Evolutionary conservation across 2,113 vertebrate species (phyloP), one percentile per base, ranked within the genome.

Genomic region (Paramormyrops kingsleyae): DNA sequence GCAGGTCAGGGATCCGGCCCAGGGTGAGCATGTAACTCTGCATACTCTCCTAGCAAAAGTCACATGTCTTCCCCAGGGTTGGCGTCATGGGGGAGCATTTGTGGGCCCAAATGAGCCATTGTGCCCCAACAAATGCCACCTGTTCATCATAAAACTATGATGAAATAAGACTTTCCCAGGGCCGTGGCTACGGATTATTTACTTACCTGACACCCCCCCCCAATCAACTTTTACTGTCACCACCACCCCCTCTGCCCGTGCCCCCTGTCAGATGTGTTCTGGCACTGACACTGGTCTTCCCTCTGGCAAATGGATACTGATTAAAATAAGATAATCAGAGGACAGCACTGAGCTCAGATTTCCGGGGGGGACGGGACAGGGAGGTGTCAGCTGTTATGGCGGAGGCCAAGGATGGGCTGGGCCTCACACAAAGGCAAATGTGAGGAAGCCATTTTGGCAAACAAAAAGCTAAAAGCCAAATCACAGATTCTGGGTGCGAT

Each of bases 1-100:
- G 56, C 92, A 87, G 89, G 90, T 39, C 3, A 42, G 91, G 8
- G 90, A 93, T 83, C 93, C 77, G 31, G 90, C 95, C 17, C 27
- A 91, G 66, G 89, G 47, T 53, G 50, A 52, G 50, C 21, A 5
- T 50, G 27, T 0, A 49, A 27, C 85, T 53, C 46, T 85, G 24
- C 15, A 27, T 83, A 27, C 39, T 42, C 39, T 35, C 39, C 31
- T 44, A 21, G 74, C 31, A 39, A 27, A 77, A 39, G 74, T 80
- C 74, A 39, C n/a, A 77, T 35, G 70, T 77, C 70, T 35, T 12
- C 74, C 19, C 31, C 77, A 44, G 77, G 77, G 77, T 83, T 6
- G 10, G 35, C 5, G 1, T 35, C n/a, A 70, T 70, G 24, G 59
- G 24, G 56, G 8, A 9, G 59, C 59, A n/a, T 27, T 10, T 12